A percentile compares a stretch with the other conserved stretches of the same genome.
Evolutionary conservation across 2,113 vertebrate species (phyloP).

Genomic region (Larimichthys polyactis): DNA sequence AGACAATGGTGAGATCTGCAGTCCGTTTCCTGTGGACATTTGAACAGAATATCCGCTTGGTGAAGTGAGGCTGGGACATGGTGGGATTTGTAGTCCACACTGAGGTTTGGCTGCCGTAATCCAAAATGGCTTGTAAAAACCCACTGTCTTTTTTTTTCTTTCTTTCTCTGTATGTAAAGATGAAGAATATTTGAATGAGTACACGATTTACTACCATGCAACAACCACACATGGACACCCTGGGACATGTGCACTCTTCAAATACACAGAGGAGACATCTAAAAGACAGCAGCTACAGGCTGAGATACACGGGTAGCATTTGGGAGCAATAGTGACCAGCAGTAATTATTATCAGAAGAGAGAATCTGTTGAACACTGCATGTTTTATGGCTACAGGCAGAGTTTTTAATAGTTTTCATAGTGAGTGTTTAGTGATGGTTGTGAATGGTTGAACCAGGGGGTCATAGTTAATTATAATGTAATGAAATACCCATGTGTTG

Average conservation of each 20-base stretch:
- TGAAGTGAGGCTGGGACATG: conserved; percentile 11
- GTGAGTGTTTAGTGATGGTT: not conserved
- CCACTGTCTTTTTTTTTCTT: conserved; percentile 1
- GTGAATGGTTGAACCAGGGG: not conserved
- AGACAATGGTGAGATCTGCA: not conserved
- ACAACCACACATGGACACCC: conserved; percentile 70
- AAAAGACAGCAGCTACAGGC: conserved; percentile 53
- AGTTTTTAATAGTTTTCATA: not conserved
- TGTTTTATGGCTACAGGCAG: not conserved
- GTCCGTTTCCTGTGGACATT: conserved; percentile 29
- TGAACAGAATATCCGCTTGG: not conserved
- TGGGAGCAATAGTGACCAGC: conserved; percentile 28
- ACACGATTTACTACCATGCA: conserved; percentile 75
- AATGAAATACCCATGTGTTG: conserved; percentile 3
- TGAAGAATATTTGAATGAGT: conserved; percentile 58
- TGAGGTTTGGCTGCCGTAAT: conserved; percentile 10
- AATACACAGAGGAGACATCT: conserved; percentile 71
- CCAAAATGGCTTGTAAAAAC: conserved; percentile 26
- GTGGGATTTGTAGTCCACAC: conserved; percentile 23
- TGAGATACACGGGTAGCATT: conserved; percentile 56
- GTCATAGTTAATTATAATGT: not conserved
- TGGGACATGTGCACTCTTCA: conserved; percentile 70
- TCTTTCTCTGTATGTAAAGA: conserved; percentile 38
- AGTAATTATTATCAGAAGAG: not conserved
- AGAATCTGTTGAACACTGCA: not conserved